Percentiles rank a stretch among this genome's conserved stretches.
Evolutionary conservation across 2,888 invertebrate genomes (phyloP).

Genomic region (Tenthredo distinguenda): DNA sequence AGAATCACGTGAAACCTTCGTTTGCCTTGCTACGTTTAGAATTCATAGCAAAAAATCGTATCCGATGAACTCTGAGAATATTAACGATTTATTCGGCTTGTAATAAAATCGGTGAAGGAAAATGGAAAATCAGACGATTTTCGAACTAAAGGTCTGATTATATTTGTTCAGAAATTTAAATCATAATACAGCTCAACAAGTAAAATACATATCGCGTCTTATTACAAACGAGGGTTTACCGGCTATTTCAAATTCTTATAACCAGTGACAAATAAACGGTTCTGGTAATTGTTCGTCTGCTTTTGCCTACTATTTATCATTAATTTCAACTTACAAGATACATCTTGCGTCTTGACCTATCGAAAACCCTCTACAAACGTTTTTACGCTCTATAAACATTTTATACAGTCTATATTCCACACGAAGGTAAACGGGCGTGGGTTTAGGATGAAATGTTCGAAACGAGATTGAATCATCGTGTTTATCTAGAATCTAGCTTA

Average conservation of each 20-base stretch:
- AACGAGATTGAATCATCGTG: not conserved
- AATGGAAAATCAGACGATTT: not conserved
- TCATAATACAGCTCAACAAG: not conserved
- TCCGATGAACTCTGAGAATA: not conserved
- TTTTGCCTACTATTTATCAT: not conserved
- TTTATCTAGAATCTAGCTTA: not conserved
- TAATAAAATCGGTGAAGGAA: not conserved
- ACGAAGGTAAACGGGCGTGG: not conserved
- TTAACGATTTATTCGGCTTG: not conserved
- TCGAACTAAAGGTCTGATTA: not conserved
- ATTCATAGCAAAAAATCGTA: not conserved
- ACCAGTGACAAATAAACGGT: not conserved
- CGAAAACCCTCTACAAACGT: not conserved
- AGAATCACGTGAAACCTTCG: not conserved
- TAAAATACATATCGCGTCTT: conserved; percentile 5
- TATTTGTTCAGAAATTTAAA: not conserved
- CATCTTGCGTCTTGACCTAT: not conserved
- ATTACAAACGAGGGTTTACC: conserved; percentile 10
- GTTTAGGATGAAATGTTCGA: not conserved
- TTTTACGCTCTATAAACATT: not conserved
- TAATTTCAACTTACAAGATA: not conserved
- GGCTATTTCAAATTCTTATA: not conserved
- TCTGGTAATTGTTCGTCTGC: not conserved
- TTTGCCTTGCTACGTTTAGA: not conserved
- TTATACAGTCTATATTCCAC: not conserved